Conservation (phyloP, 1,140 invertebrate species). For the Meloidogyne exigua region DNA sequence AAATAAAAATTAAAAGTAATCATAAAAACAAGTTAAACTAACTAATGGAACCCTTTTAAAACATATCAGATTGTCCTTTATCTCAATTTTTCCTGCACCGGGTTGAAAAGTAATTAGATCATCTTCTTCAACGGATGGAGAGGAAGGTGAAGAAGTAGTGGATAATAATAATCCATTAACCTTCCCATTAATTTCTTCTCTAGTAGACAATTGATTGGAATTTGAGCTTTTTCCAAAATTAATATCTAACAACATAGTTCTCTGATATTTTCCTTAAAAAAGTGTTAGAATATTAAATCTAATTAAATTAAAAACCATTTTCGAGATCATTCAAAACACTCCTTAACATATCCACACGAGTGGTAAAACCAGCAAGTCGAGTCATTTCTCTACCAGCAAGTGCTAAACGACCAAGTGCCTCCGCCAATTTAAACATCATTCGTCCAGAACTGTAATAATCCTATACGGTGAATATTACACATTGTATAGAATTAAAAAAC, state of each 20-base stretch:
- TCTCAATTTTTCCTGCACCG: conserved; percentile 78
- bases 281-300: background rate
- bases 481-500: background rate
- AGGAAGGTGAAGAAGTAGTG: background rate
- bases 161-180: background rate
- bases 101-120: conserved; percentile 64
- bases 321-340: conserved; percentile 83
- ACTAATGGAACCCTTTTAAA: conserved; percentile 26
- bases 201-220: background rate
- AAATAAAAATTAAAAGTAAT: background rate
- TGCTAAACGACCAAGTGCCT: conserved; percentile 89
- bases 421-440: conserved; percentile 92
- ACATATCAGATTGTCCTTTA: conserved; percentile 76
- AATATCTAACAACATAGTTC: conserved; percentile 42
- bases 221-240: background rate
- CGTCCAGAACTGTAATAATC: conserved; percentile 92
- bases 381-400: conserved; percentile 90
- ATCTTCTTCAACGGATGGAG: background rate
- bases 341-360: conserved; percentile 84
- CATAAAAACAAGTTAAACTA: background rate
- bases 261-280: conserved; percentile 37
- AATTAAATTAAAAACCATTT: conserved; percentile 67
- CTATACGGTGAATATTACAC: conserved; percentile 65
- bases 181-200: background rate
- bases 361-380: conserved; percentile 85